Base-by-base conservation (phyloP, 2,113 vertebrate species). In the Toxotes jaculatrix region DNA sequence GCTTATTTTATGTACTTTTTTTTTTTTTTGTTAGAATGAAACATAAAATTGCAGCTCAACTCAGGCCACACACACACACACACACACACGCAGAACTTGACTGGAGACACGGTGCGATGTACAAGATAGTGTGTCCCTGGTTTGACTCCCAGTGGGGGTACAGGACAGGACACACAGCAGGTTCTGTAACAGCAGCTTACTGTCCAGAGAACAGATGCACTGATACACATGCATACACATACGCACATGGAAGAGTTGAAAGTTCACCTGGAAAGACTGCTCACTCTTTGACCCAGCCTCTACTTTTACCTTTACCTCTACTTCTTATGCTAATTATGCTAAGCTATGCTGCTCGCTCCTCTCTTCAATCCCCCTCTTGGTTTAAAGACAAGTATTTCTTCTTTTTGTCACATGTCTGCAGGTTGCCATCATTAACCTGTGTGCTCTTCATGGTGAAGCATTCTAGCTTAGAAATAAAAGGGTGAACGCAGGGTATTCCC, bases 121-220 rank as follows among this genome's bases (percentile, higher is more conserved):
- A 55, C 14, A 56, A 65, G 47, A 3, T 32, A 42, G 27, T 14
- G 31, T 83, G 69, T 62, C 56, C 38, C n/a, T 14, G n/a, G 31
- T 62, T 21, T 57, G 69, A 66, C 21, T 49, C 53, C 10, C 51
- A 8, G 69, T 8, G 51, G 51, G 31, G 53, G 38, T 31, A 42
- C 21, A 17, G 21, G 49, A 40, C 68, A 43, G 27, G 27, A 27
- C 27, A 27, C 38, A 21, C 17, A 16, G 31, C 47, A 36, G 66
- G 21, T 19, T 19, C 14, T 19, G 32, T 23, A 42, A 16, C 65
- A 68, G 71, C 73, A 55, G 60, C n/a, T 9, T 47, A 40, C 21
- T 51, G 73, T 31, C 73, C 38, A 4, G 1, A 76, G 49, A 64
- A 77, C 74, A 77, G 72, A 82, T 51, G 53, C 40, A 36, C 51